Evolutionary conservation across 30 jellyfish, hydroid and myxozoan species (phyloP).

Genomic region (Nemopilema nomurai): DNA sequence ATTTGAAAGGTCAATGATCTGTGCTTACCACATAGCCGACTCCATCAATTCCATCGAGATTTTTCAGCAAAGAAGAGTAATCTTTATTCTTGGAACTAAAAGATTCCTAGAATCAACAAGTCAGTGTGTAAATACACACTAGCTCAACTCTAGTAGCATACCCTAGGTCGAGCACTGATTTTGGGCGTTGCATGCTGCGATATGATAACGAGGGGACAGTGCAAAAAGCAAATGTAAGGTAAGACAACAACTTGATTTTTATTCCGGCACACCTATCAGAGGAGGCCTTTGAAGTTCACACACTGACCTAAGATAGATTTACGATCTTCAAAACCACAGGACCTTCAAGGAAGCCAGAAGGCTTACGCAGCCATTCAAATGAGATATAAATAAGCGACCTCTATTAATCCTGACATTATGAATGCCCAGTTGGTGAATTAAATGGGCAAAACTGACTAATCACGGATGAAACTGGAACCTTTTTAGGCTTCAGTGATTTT

Average conservation of each 20-base stretch:
- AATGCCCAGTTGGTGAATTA: not conserved
- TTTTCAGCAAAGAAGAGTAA: conserved; percentile 11
- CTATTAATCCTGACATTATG: not conserved
- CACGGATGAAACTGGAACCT: not conserved
- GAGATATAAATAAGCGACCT: not conserved
- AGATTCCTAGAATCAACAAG: conserved; percentile 21
- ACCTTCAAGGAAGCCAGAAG: not conserved
- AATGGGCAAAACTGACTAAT: not conserved
- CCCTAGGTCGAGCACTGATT: too few relatives aligned
- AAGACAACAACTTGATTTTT: too few relatives aligned
- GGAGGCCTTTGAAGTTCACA: not conserved
- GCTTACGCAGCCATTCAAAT: not conserved
- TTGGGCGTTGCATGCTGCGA: too few relatives aligned
- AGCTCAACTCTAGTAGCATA: too few relatives aligned
- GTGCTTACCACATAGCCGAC: conserved; percentile 60
- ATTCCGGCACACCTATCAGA: not conserved
- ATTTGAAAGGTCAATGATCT: not conserved
- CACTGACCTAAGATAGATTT: not conserved
- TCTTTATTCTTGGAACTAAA: not conserved
- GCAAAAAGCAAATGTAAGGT: too few relatives aligned
- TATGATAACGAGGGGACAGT: too few relatives aligned
- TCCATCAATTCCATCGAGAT: conserved; percentile 31
- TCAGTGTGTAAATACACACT: too few relatives aligned
- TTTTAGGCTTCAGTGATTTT: not conserved
- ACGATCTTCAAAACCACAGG: not conserved